Evolutionary conservation across 2,888 invertebrate genomes (phyloP).

Genomic region (Willowsia nigromaculata): DNA sequence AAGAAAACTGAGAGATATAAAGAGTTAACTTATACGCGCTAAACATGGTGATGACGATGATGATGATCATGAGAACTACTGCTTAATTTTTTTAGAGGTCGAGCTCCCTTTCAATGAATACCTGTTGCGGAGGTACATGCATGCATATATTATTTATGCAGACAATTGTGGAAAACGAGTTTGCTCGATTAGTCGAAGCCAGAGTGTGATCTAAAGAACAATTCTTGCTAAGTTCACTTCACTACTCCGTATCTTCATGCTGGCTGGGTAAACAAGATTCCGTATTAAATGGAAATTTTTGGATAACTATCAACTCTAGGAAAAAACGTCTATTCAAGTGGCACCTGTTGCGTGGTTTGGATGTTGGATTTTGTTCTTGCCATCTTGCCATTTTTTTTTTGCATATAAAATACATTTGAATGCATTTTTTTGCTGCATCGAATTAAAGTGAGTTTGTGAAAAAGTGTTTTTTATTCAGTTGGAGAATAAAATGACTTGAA

Average conservation of each 20-base stretch:
- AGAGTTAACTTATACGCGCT: not conserved
- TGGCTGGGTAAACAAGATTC: conserved; percentile 17
- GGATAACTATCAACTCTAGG: not conserved
- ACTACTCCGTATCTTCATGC: not conserved
- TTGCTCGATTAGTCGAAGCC: conserved; percentile 50
- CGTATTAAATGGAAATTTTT: conserved; percentile 27
- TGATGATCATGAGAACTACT: conserved; percentile 1
- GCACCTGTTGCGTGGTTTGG: not conserved
- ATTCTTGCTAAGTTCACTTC: conserved; percentile 8
- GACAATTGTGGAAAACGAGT: conserved; percentile 60
- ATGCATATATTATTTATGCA: not conserved
- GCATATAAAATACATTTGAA: not conserved
- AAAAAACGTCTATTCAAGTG: not conserved
- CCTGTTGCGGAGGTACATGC: conserved; percentile 37
- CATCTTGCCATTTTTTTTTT: not conserved
- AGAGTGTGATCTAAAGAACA: conserved; percentile 40
- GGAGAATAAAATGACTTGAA: too few species aligned
- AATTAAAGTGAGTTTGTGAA: not conserved
- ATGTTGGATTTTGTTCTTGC: not conserved
- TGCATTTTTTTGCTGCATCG: not conserved
- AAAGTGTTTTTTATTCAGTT: too few species aligned
- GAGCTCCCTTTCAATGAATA: conserved; percentile 65
- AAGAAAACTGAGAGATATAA: not conserved
- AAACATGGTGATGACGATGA: not conserved
- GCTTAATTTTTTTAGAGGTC: conserved; percentile 64